Conservation (phyloP, 2,888 invertebrate species). For the Eristalis arbustorum region DNA sequence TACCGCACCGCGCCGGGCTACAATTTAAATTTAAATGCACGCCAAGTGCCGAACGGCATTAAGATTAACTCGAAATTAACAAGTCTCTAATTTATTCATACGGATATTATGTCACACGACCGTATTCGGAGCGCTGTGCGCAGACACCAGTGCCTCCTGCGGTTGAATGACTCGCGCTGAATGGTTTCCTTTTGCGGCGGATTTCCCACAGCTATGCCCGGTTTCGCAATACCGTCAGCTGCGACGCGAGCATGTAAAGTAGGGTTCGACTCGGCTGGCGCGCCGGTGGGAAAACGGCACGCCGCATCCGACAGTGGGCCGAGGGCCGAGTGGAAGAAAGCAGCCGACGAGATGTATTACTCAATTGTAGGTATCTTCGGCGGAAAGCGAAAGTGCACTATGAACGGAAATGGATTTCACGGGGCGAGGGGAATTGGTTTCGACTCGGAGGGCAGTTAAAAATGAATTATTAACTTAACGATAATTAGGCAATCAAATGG, state of each 20-base stretch:
- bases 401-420: slow-evolving; percentile 31
- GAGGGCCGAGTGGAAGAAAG: slow-evolving; percentile 36
- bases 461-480: slow-evolving; percentile 11
- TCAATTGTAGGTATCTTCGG: slow-evolving; percentile 16
- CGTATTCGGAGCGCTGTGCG: slow-evolving; percentile 25
- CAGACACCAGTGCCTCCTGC: slow-evolving; percentile 7
- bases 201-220: slow-evolving; percentile 62
- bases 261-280: not conserved
- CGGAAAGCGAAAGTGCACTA: slow-evolving; percentile 43
- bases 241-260: not conserved
- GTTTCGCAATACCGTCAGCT: slow-evolving; percentile 36
- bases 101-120: slow-evolving; percentile 63
- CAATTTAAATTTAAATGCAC: slow-evolving; percentile 54
- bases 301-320: not conserved
- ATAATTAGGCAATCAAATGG: not conserved
- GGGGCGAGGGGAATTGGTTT: slow-evolving; percentile 1
- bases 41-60: slow-evolving; percentile 39
- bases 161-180: slow-evolving; percentile 59
- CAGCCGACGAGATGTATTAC: slow-evolving; percentile 25
- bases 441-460: not conserved
- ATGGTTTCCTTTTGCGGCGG: slow-evolving; percentile 51
- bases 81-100: slow-evolving; percentile 57
- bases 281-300: slow-evolving; percentile 26
- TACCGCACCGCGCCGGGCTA: not conserved
- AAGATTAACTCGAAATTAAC: slow-evolving; percentile 46